Conservation (phyloP, 2,797 vertebrate genomes). For the Apodemus agrarius region DNA sequence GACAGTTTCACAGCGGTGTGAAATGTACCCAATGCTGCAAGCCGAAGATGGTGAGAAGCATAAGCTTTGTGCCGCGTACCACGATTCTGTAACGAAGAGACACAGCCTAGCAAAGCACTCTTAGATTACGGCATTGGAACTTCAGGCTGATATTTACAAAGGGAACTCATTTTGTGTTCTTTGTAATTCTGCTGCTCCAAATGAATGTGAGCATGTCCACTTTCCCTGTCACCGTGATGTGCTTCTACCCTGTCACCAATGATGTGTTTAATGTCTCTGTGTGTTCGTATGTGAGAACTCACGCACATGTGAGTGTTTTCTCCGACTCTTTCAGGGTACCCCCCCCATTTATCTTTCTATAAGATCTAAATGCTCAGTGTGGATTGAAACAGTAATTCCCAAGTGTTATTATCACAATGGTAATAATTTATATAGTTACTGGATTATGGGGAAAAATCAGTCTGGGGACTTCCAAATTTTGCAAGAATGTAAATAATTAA, state of each 20-base stretch:
- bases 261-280: neutral
- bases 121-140: neutral
- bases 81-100: neutral
- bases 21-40: neutral
- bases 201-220: neutral
- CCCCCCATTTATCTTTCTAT: neutral
- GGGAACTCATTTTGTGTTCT: neutral
- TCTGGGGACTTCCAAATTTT: constrained; percentile 56
- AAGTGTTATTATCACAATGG: neutral
- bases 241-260: neutral
- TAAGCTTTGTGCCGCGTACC: neutral
- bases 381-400: neutral
- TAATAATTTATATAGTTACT: constrained; percentile 36
- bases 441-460: constrained; percentile 44
- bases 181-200: neutral
- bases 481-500: constrained; percentile 60
- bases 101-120: neutral
- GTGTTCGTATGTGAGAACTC: neutral
- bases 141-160: neutral
- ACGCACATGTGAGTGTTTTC: neutral
- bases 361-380: neutral
- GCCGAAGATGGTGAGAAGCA: too few relatives aligned
- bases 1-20: neutral
- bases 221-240: too few relatives aligned
- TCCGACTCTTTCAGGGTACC: neutral